Conservation (phyloP, 2,113 vertebrate species). For the Ploceus nigricollis region DNA sequence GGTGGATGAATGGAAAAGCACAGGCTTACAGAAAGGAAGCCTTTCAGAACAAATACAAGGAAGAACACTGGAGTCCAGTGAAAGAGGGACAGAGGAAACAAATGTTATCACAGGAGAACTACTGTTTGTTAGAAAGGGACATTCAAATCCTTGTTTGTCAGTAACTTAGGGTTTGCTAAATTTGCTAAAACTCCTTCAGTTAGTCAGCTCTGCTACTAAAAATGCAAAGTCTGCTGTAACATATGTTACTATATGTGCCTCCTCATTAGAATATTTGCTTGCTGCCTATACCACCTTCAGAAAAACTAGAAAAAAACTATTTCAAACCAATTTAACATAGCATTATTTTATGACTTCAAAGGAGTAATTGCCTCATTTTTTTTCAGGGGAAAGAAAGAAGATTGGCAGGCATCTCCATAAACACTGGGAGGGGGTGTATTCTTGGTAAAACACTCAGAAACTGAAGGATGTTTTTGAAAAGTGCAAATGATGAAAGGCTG, state of each 20-base stretch:
- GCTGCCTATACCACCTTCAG: neutral
- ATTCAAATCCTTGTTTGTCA: slow-evolving; percentile 28
- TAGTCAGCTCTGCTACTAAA: neutral
- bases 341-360: neutral
- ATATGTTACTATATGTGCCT: neutral
- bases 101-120: slow-evolving; percentile 36
- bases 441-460: neutral
- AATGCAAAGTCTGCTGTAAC: neutral
- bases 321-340: neutral
- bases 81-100: slow-evolving; percentile 12
- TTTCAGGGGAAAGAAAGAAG: neutral
- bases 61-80: slow-evolving; percentile 32
- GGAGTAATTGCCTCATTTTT: neutral
- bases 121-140: slow-evolving; percentile 38
- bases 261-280: neutral
- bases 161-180: neutral
- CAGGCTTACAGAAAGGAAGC: slow-evolving; percentile 1
- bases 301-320: neutral
- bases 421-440: neutral
- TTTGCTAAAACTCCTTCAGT: neutral
- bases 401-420: neutral
- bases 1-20: neutral
- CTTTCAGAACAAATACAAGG: slow-evolving; percentile 34
- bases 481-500: neutral
- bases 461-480: neutral